Percentiles rank a stretch among this genome's conserved stretches.
Conservation (phyloP, 2,113 vertebrate species). For the Ahaetulla prasina region DNA sequence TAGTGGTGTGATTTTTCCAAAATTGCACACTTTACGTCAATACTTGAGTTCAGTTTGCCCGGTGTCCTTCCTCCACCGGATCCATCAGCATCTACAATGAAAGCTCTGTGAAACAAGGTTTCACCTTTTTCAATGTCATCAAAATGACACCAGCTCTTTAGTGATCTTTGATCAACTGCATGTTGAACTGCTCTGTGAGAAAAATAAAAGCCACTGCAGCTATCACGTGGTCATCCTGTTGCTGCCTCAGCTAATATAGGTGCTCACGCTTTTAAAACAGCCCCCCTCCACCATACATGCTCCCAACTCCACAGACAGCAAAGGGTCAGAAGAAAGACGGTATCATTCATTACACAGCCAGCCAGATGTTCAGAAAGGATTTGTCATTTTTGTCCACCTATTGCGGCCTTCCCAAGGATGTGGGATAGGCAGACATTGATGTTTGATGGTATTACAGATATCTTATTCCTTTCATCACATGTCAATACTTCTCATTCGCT, state of each 20-base stretch:
- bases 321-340: background rate
- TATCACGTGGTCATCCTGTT: background rate
- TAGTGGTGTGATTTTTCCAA: background rate
- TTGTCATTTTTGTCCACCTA: background rate
- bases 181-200: slow-evolving; percentile 49
- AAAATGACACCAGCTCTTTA: slow-evolving; percentile 40
- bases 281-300: background rate
- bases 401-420: background rate
- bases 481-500: background rate
- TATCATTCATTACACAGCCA: background rate
- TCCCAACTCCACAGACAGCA: background rate
- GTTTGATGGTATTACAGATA: background rate
- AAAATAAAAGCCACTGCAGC: slow-evolving; percentile 19
- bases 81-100: background rate
- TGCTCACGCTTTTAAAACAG: background rate
- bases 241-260: background rate
- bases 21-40: background rate
- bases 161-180: slow-evolving; percentile 48
- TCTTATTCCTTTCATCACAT: background rate
- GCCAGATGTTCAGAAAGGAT: background rate
- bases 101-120: slow-evolving; percentile 9
- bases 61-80: background rate
- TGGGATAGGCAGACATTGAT: background rate
- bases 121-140: slow-evolving; percentile 48
- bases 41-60: background rate